These are phyloP conservation scores for Trichopria drosophilae DNA, from an alignment of 2,888 invertebrate species.

Conservation along the genomic window DNA sequence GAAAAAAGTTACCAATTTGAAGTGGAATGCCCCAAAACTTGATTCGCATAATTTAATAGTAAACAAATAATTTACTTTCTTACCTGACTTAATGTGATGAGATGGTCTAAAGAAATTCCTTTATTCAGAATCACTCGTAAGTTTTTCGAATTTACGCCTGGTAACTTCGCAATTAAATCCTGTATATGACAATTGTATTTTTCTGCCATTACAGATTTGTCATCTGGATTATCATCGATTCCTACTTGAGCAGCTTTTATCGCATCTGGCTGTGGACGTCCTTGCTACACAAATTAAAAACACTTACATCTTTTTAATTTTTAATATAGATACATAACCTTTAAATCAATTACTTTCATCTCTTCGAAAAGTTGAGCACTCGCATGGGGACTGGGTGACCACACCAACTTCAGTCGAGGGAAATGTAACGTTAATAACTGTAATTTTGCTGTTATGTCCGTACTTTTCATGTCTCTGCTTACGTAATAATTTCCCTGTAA, in stretches of 20 bases:
- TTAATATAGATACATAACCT: conserved; percentile 13
- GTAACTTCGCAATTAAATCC: conserved; percentile 83
- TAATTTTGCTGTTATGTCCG: conserved; percentile 82
- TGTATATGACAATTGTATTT: conserved; percentile 74
- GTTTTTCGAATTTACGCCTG: conserved; percentile 88
- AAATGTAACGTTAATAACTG: conserved; percentile 94
- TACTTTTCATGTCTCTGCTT: conserved; percentile 73
- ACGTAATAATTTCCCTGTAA: conserved; percentile 78
- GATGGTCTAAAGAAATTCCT: conserved; percentile 69
- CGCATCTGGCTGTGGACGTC: conserved; percentile 78
- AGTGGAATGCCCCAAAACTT: no score
- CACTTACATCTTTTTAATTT: neutral
- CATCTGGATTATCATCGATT: conserved; percentile 64
- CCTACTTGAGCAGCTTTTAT: conserved; percentile 74
- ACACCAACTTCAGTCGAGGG: conserved; percentile 87
- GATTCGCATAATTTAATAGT: no score
- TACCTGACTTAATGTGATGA: conserved; percentile 66
- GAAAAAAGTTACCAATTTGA: no score
- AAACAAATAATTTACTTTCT: conserved; percentile 16
- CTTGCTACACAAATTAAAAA: conserved; percentile 62
- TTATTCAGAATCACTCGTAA: conserved; percentile 75
- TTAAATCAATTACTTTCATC: conserved; percentile 69
- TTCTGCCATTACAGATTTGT: conserved; percentile 59
- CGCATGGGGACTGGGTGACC: conserved; percentile 96
- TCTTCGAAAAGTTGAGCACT: conserved; percentile 96